Conservation (phyloP, 2,888 invertebrate species). For the Leptinotarsa juncta region DNA sequence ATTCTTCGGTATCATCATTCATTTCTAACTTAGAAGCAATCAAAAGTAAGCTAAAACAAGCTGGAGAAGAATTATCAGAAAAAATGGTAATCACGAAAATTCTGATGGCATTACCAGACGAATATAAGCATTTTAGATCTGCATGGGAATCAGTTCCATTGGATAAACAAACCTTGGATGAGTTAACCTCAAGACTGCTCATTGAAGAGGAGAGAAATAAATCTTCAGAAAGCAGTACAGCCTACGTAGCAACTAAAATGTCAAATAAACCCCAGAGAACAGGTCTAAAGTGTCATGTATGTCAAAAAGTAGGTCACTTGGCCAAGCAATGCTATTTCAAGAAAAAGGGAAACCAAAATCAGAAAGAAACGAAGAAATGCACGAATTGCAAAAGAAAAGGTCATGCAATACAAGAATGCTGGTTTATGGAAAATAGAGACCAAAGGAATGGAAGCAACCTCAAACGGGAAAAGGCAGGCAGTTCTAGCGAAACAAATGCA, state of each 20-base stretch:
- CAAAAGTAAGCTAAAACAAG: conserved; percentile 40
- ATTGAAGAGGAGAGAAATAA: conserved; percentile 40
- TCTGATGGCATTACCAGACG: conserved; percentile 39
- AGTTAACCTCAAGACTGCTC: conserved; percentile 40
- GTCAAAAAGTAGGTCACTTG: neutral
- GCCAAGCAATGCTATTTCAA: conserved; percentile 5
- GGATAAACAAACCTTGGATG: conserved; percentile 47
- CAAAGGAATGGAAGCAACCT: conserved; percentile 4
- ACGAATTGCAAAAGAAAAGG: conserved; percentile 1
- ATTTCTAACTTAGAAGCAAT: conserved; percentile 42
- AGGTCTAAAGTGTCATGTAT: neutral
- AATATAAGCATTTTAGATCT: conserved; percentile 41
- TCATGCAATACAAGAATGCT: conserved; percentile 8
- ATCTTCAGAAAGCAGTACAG: conserved; percentile 33
- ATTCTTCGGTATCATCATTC: conserved; percentile 27
- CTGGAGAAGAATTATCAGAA: conserved; percentile 40
- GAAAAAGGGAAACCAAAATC: neutral
- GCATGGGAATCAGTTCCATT: conserved; percentile 47
- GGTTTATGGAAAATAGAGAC: neutral
- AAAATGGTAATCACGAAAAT: conserved; percentile 46
- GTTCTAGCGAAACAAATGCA: neutral
- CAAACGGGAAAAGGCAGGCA: neutral
- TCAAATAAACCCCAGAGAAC: too few species aligned
- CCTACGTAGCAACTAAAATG: conserved; percentile 12
- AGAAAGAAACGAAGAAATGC: conserved; percentile 19